These are phyloP conservation scores for Araneus ventricosus DNA, from an alignment of 1,140 invertebrate species.

Conservation along the genomic window DNA sequence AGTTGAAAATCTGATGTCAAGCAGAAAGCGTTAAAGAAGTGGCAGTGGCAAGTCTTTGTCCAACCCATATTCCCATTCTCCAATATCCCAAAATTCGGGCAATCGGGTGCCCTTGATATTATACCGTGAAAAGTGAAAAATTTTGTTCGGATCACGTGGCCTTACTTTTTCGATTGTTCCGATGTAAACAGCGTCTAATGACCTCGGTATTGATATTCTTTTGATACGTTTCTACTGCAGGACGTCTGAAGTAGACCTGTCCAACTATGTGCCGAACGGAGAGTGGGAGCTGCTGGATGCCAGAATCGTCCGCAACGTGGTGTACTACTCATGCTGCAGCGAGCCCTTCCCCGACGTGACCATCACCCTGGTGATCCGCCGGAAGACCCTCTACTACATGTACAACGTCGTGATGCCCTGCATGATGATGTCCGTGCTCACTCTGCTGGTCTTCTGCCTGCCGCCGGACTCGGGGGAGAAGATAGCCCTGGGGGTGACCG, in stretches of 20 bases:
- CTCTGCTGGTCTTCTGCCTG: slow-evolving; percentile 83
- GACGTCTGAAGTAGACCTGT: slow-evolving; percentile 82
- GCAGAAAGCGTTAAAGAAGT: no score
- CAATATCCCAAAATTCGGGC: no score
- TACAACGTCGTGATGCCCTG: slow-evolving; percentile 84
- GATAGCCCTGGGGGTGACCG: slow-evolving; percentile 83
- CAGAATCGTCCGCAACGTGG: slow-evolving; percentile 81
- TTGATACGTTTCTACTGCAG: slow-evolving; percentile 75
- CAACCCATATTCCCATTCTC: no score
- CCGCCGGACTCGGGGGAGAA: slow-evolving; percentile 84
- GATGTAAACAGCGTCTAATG: no score
- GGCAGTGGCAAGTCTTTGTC: no score
- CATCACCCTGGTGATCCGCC: slow-evolving; percentile 81
- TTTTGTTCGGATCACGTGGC: no score
- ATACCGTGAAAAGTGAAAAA: no score
- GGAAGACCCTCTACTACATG: slow-evolving; percentile 82
- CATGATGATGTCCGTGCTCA: slow-evolving; percentile 83
- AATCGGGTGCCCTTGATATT: no score
- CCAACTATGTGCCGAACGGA: slow-evolving; percentile 84
- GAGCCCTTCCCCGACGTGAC: slow-evolving; percentile 84
- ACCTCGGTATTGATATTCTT: no score
- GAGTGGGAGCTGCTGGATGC: slow-evolving; percentile 84
- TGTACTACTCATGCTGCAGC: slow-evolving; percentile 82
- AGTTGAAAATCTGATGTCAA: no score
- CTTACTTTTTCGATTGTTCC: no score